These are phyloP conservation scores for Popillia japonica DNA, from an alignment of 1,140 invertebrate genomes.

Conservation along the genomic window DNA sequence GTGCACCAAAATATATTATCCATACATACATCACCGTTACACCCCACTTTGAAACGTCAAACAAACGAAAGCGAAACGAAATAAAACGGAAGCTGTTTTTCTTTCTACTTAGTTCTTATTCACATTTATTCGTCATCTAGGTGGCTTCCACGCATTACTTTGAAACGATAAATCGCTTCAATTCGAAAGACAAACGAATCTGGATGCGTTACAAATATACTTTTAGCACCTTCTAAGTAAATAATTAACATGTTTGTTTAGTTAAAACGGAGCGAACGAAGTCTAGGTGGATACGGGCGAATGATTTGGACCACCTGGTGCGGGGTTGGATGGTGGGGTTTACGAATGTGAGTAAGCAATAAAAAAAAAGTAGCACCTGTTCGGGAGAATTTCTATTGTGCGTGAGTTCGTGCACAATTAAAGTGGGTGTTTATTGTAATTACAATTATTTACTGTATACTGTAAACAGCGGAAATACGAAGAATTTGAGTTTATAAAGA, in stretches of 20 bases:
- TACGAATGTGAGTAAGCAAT: not conserved
- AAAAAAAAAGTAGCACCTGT: constrained; percentile 29
- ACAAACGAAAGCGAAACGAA: not conserved
- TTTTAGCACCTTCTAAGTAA: constrained; percentile 35
- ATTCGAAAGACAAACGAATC: constrained; percentile 28
- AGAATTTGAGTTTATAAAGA: not conserved
- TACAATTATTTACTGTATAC: not conserved
- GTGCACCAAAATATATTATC: not conserved
- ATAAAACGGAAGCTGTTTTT: constrained; percentile 33
- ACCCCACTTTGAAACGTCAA: constrained; percentile 22
- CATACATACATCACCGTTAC: not conserved
- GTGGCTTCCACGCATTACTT: constrained; percentile 18
- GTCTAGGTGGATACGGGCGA: not conserved
- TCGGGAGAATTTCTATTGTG: not conserved
- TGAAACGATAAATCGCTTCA: constrained; percentile 18
- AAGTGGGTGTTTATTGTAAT: not conserved
- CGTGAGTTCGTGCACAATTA: not conserved
- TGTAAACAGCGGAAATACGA: constrained; percentile 12
- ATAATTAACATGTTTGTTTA: constrained; percentile 24
- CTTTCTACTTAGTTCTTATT: constrained; percentile 32
- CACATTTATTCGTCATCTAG: constrained; percentile 27
- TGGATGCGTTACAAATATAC: constrained; percentile 19
- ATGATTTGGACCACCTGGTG: constrained; percentile 27
- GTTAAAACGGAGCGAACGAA: constrained; percentile 21
- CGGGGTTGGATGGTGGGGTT: not conserved